Evolutionary conservation across 2,888 invertebrate species (phyloP), one percentile per base, ranked within the genome.

Genomic region (Ectemnius continuus): DNA sequence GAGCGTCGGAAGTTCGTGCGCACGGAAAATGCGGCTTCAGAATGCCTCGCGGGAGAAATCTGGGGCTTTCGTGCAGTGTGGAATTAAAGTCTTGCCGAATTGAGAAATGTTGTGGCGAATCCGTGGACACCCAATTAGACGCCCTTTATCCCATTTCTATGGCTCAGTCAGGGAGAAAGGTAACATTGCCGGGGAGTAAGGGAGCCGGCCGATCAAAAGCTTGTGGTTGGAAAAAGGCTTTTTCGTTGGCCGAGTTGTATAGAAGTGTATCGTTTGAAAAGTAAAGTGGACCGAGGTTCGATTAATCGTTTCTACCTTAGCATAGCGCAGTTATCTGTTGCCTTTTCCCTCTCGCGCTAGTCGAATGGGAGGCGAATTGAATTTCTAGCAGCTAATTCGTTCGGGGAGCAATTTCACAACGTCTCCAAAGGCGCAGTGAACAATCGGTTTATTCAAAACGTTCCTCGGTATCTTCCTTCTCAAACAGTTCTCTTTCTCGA

Each of bases 381-480:
- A 52, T 52, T 52, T 14, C 52, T 5, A 5, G 5, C 52, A 16
- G 52, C 2, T 52, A 52, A 52, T 52, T 52, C 52, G 52, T 52
- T 13, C 52, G n/a, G 52, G 52, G 52, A 52, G 52, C 52, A 52
- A 52, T 52, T 52, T 52, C 52, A 16, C 13, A 5, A 16, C 13
- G n/a, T 16, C n/a, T 16, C 52, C 52, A 14, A 52, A 16, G 16
- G 16, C 8, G n/a, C 52, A 11, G 6, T 4, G 16, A 52, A 52
- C 52, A 52, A 52, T 52, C 52, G 52, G 52, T 52, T 16, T 52
- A 52, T 14, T 52, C n/a, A 16, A 14, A 52, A 16, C 16, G 52
- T 52, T 52, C n/a, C 52, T 14, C n/a, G 14, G 16, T 52, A 16
- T 16, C 52, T 52, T 52, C 52, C 1, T 52, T 52, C 52, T 52